phyloP scores from a whole-genome alignment of 1,140 invertebrate species.

The Bemisia tabaci region DNA sequence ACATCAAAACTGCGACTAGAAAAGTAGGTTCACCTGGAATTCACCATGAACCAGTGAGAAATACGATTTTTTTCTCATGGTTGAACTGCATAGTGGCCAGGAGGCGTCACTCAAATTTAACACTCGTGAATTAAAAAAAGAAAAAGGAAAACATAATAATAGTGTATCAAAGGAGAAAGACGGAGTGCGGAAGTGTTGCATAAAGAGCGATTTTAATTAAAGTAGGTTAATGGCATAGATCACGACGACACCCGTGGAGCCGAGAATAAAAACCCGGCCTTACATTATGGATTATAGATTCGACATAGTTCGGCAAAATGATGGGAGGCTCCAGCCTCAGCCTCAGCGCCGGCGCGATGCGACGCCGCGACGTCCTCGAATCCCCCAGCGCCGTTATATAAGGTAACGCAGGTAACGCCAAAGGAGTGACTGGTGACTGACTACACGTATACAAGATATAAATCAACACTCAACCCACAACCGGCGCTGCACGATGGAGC shows the following conservation, averaged over 20 bases:
- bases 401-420: neutral
- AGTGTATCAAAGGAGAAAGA: no score
- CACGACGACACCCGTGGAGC: neutral
- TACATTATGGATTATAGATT: neutral
- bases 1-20: no score
- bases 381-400: neutral
- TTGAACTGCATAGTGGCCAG: no score
- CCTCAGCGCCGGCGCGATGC: neutral
- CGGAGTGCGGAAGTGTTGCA: no score
- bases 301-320: neutral
- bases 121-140: neutral
- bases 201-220: no score
- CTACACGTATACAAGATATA: neutral
- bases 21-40: no score
- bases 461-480: neutral
- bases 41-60: no score
- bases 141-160: neutral
- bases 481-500: no score
- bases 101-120: no score
- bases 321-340: neutral
- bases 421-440: neutral
- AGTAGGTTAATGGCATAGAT: neutral
- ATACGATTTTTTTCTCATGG: no score
- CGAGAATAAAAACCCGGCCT: conserved; percentile 17
- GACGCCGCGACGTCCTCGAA: neutral